Evolutionary conservation across 2,113 vertebrate genomes (phyloP).

Genomic region (Takifugu bimaculatus): DNA sequence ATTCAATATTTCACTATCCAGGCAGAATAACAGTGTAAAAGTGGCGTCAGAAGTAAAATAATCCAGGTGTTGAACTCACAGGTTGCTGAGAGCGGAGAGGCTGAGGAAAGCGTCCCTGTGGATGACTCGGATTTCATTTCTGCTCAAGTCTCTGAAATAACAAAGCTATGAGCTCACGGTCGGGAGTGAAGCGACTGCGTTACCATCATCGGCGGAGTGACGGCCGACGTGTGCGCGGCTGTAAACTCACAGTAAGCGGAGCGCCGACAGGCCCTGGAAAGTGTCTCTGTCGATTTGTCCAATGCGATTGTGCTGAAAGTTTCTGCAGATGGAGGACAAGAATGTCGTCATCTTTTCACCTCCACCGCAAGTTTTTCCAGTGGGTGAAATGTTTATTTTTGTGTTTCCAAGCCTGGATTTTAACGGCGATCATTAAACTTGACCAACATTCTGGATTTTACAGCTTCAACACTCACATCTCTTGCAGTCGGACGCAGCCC

Average conservation of each 20-base stretch:
- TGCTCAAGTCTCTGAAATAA: constrained; percentile 87
- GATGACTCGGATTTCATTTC: constrained; percentile 85
- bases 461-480: constrained; percentile 82
- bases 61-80: constrained; percentile 82
- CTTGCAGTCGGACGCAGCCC: constrained; percentile 86
- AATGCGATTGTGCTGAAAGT: constrained; percentile 90
- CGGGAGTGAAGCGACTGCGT: neutral
- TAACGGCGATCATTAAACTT: neutral
- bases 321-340: constrained; percentile 71
- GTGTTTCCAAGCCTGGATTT: neutral
- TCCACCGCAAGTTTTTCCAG: neutral
- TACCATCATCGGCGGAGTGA: neutral
- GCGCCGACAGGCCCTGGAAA: constrained; percentile 82
- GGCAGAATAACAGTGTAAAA: neutral
- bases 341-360: neutral
- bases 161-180: constrained; percentile 16
- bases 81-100: constrained; percentile 82
- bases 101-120: constrained; percentile 85
- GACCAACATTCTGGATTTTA: neutral
- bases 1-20: neutral
- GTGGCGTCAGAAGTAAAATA: neutral
- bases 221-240: constrained; percentile 30
- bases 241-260: constrained; percentile 87
- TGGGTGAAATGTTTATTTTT: neutral
- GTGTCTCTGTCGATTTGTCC: constrained; percentile 81